Evolutionary conservation across 2,797 vertebrate species (phyloP), one percentile per base, ranked within the genome.

Genomic region (Erpetoichthys calabaricus): DNA sequence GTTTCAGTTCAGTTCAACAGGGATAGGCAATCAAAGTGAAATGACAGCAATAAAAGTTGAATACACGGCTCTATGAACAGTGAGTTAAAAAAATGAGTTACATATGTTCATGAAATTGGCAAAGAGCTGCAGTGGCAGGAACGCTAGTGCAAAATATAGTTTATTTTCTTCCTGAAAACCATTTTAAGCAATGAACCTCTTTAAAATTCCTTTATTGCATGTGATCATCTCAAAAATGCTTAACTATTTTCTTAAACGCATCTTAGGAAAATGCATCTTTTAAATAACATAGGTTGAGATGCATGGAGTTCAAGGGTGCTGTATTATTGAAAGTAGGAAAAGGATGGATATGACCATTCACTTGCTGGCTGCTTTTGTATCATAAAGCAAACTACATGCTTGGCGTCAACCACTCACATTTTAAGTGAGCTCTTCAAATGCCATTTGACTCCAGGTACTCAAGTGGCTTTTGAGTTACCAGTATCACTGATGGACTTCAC

Each of bases 101-200:
- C 53, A 54, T 7, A 54, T 42, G 53, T 54, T 43, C 41, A 41
- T 43, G 8, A 42, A 54, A 54, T 9, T 7, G 47, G 25, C 25
- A 25, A 25, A 25, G 25, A 25, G 25, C 25, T 25, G 25, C 25
- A 25, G 25, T 25, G 25, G 25, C 25, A 25, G 25, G n/a, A n/a
- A 25, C 25, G 25, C 25, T 71, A 64, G 72, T 68, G 72, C 70
- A 71, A 63, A 67, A 61, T 70, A 52, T 60, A 54, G 60, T 61
- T 59, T 54, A 56, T 41, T 45, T 59, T 57, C 64, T 25, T 25
- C 25, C 25, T 25, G 25, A 25, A 25, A 25, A 25, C 25, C 25
- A 25, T 25, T 25, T 25, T 25, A 25, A 25, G 25, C 25, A 25
- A 25, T 25, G 25, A 25, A 25, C 25, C 25, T 25, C 25, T 25